Base-by-base conservation (phyloP, 2,113 vertebrate species). In the Zeus faber region DNA sequence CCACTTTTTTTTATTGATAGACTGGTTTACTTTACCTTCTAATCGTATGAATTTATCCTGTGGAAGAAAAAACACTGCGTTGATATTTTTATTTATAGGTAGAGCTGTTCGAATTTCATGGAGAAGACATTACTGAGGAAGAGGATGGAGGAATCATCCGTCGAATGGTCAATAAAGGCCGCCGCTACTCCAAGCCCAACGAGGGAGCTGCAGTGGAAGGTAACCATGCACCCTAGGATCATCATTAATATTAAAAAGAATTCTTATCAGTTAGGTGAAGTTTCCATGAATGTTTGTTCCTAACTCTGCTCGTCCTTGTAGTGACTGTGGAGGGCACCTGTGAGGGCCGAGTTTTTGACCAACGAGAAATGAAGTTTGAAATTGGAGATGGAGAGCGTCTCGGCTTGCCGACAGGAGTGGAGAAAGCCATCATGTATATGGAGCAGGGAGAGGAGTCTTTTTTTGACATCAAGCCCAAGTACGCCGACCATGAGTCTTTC, bases 81-180 rank as follows among this genome's bases (percentile, higher is more conserved):
- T n/a, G n/a, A n/a, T n/a, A n/a, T n/a, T 8, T 3, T 35, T 35
- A 11, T 43, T 21, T 55, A 4, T 46, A 99, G 96, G 89, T 99
- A 26, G 97, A 99, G 63, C 80, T 98, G 41, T 98, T 97, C 84
- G 93, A 97, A 48, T 98, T 98, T 85, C 91, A 83, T 35, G 95
- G 93, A 0, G 94, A 98, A 54, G 97, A 99, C 68, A 86, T 99
- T 40, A 95, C 93, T 0, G 91, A 93, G 0, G 91, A 93, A 0
- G 95, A 97, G 82, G 94, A 98, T 16, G 94, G 93, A 1, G 97
- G 95, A 50, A 97, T 98, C 58, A 89, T 97, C 45, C 91, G 91
- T 29, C 91, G 95, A 51, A 96, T 94, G 54, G 77, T 88, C 68
- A 92, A 86, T 14, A 96, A 92, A 47, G 97, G 96, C 0, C 89